phyloP scores from a whole-genome alignment of 2,888 invertebrate species.

The Noctua janthe region DNA sequence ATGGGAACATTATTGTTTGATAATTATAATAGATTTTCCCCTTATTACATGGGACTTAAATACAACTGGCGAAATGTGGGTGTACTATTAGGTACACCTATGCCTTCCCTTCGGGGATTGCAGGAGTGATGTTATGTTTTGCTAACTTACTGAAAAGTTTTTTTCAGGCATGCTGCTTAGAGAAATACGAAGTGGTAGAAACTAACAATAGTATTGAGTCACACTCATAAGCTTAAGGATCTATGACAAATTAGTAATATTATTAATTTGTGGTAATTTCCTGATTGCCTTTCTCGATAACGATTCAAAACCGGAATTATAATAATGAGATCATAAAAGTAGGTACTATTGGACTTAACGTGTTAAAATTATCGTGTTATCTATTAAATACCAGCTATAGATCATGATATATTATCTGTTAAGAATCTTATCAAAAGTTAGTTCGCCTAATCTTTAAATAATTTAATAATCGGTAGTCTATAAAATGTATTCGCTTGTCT shows the following conservation, averaged over 20 bases:
- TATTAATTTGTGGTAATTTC: background rate
- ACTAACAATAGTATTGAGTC: background rate
- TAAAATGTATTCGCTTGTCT: background rate
- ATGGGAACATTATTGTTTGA: too few species aligned
- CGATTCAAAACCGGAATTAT: background rate
- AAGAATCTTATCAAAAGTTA: constrained; percentile 1
- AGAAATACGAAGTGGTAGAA: background rate
- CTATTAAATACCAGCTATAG: background rate
- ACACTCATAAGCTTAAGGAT: background rate
- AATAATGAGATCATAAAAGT: background rate
- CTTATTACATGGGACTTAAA: too few species aligned
- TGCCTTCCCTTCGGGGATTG: too few species aligned
- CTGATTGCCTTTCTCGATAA: background rate
- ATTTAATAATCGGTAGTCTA: background rate
- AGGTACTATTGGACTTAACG: background rate
- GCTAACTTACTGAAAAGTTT: background rate
- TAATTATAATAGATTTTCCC: too few species aligned
- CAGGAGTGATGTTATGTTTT: too few species aligned
- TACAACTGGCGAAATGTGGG: too few species aligned
- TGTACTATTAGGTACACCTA: too few species aligned
- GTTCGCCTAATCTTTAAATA: background rate
- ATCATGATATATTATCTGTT: background rate
- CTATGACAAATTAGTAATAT: background rate
- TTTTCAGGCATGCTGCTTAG: background rate
- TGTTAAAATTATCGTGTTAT: background rate